Evolutionary conservation across 2,113 vertebrate genomes (phyloP), one percentile per base, ranked within the genome.

Genomic region (Menura novaehollandiae): DNA sequence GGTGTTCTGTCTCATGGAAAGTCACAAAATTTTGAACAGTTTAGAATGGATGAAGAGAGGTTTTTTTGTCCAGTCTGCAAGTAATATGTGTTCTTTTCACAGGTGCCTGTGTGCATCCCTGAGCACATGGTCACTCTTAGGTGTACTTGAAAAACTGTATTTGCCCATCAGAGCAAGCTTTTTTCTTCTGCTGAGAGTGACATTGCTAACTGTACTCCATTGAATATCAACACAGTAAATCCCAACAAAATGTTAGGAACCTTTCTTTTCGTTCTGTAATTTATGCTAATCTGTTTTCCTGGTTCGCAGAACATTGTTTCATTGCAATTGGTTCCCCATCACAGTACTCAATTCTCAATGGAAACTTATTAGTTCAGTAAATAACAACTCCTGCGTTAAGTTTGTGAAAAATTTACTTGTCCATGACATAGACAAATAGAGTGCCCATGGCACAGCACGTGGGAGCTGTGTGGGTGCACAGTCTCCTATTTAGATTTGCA

Each of bases 381-480:
- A 35, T 7, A 60, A 11, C 13, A 81, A 8, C 33, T 68, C 33
- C 20, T n/a, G 6, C 9, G 59, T 67, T 2, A 15, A 5, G 3
- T 33, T 35, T 55, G 17, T 74, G 63, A 67, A 80, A 68, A 69
- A 58, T 58, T 30, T 35, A 20, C 35, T 67, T 5, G 4, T 47
- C n/a, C 5, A 0, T 51, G 56, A 27, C 20, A 17, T 4, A 18
- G 44, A 26, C 32, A 51, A 68, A 32, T 26, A 30, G 43, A 43
- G 11, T 37, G 41, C 14, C 53, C 9, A 2, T 19, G 49, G 35
- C 60, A 47, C 10, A 28, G 24, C 13, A 7, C 0, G 0, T 24
- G 23, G 33, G 83, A 71, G 37, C 33, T 27, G 1, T 16, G 9
- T 53, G 68, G 7, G 12, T 16, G 9, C 28, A 14, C 6, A 49